phyloP scores from a whole-genome alignment of 2,797 vertebrate genomes.

The Leptatherina wallacei region DNA sequence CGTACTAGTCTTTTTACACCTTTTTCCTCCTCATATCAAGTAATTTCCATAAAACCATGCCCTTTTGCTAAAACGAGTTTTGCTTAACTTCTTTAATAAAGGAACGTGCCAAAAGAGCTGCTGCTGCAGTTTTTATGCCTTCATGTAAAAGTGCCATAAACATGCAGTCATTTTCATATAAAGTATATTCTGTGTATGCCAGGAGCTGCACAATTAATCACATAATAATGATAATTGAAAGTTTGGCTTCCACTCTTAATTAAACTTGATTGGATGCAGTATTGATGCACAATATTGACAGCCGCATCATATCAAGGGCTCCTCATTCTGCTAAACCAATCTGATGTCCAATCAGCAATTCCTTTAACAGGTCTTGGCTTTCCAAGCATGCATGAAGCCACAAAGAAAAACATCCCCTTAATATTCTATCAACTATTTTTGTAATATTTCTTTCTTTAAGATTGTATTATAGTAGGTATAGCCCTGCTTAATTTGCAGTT shows the following conservation, averaged over 20 bases:
- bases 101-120: background rate
- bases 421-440: background rate
- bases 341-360: slow-evolving; percentile 28
- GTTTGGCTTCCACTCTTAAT: slow-evolving; percentile 45
- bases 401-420: background rate
- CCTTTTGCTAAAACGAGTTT: slow-evolving; percentile 43
- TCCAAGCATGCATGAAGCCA: background rate
- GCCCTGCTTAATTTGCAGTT: background rate
- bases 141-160: slow-evolving; percentile 17
- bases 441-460: background rate
- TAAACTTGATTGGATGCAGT: slow-evolving; percentile 33
- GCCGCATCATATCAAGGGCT: slow-evolving; percentile 31
- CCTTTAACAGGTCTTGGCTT: slow-evolving; percentile 28
- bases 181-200: slow-evolving; percentile 12
- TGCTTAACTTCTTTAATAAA: background rate
- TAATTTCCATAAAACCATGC: slow-evolving; percentile 60
- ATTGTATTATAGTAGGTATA: background rate
- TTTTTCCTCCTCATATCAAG: slow-evolving; percentile 46
- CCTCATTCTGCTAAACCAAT: slow-evolving; percentile 27
- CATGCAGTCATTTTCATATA: slow-evolving; percentile 16
- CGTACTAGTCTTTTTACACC: slow-evolving; percentile 46
- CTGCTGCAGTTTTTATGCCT: slow-evolving; percentile 6
- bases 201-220: slow-evolving; percentile 31
- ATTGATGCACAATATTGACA: slow-evolving; percentile 36
- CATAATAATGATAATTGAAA: slow-evolving; percentile 27